A percentile compares a stretch with the other conserved stretches of the same genome.
Conservation (phyloP, 2,113 vertebrate species). For the Sprattus sprattus region DNA sequence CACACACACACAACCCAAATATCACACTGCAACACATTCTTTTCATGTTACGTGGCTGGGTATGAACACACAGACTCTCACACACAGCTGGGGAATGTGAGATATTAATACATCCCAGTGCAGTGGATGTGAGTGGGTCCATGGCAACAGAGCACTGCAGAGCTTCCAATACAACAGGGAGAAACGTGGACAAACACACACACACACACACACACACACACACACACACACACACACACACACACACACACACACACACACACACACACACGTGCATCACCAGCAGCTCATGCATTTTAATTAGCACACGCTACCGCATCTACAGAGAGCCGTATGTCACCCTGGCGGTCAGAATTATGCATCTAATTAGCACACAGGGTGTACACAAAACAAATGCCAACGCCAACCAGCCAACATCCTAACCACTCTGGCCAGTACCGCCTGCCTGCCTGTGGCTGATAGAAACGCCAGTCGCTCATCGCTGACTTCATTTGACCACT, state of each 20-base stretch:
- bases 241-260: background rate
- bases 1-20: background rate
- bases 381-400: background rate
- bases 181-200: background rate
- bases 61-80: background rate
- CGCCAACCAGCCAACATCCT: too few species aligned
- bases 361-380: background rate
- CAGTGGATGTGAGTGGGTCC: background rate
- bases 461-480: background rate
- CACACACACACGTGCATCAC: background rate
- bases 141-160: conserved; percentile 1
- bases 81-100: background rate
- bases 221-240: background rate
- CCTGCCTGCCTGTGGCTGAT: background rate
- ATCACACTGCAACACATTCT: background rate
- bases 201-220: background rate
- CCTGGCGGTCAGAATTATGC: background rate
- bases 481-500: background rate
- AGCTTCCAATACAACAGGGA: background rate
- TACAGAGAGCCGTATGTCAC: background rate
- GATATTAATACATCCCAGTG: background rate
- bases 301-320: background rate
- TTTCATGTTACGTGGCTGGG: background rate
- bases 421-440: background rate
- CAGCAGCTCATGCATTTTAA: conserved; percentile 1